phyloP scores from a whole-genome alignment of 2,113 vertebrate species.

The Microtus montanus region DNA sequence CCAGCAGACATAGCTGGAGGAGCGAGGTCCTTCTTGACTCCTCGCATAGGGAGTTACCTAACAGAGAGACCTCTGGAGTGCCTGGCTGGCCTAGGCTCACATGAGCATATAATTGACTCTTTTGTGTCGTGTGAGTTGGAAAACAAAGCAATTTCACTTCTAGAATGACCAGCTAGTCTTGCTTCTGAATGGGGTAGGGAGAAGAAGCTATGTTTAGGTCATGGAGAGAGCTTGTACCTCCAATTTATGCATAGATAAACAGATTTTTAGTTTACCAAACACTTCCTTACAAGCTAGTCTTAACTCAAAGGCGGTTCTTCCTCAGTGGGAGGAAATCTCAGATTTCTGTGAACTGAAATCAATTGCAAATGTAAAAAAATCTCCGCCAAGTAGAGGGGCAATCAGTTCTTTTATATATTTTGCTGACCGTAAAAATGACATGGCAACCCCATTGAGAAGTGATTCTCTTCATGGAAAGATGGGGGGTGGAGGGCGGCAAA shows the following conservation, averaged over 20 bases:
- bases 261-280: conserved; percentile 56
- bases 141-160: conserved; percentile 32
- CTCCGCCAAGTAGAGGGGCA: conserved; percentile 85
- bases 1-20: neutral
- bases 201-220: neutral
- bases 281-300: conserved; percentile 71
- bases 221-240: neutral
- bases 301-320: conserved; percentile 62
- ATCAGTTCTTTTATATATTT: conserved; percentile 88
- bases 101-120: neutral
- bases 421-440: conserved; percentile 83
- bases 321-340: conserved; percentile 76
- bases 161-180: neutral
- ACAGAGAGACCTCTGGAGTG: neutral
- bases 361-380: conserved; percentile 84
- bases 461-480: conserved; percentile 81
- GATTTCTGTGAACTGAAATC: conserved; percentile 85
- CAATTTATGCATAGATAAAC: neutral
- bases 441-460: conserved; percentile 71
- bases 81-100: neutral
- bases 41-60: neutral
- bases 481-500: conserved; percentile 72
- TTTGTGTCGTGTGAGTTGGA: conserved; percentile 1
- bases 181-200: conserved; percentile 18
- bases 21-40: neutral